Percentiles rank a stretch among this genome's conserved stretches.
phyloP scores from a whole-genome alignment of 1,140 invertebrate genomes.

The Phocides pigmalion region DNA sequence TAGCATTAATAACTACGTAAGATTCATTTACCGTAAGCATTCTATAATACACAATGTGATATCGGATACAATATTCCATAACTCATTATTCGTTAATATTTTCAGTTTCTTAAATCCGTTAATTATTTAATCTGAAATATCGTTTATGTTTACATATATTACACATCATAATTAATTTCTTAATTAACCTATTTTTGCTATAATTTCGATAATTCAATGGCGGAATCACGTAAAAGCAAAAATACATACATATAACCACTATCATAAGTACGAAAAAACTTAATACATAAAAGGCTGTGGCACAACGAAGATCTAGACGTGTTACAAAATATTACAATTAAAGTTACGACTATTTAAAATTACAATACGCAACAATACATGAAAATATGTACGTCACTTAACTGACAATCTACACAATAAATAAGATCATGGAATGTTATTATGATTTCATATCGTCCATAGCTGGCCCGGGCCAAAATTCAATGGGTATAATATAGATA shows the following conservation, averaged over 20 bases:
- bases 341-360: slow-evolving; percentile 57
- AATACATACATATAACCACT: slow-evolving; percentile 55
- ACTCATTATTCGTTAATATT: slow-evolving; percentile 41
- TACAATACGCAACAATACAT: slow-evolving; percentile 69
- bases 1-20: slow-evolving; percentile 72
- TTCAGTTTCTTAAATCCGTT: slow-evolving; percentile 39
- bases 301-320: slow-evolving; percentile 80
- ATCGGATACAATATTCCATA: slow-evolving; percentile 61
- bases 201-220: slow-evolving; percentile 74
- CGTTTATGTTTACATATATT: slow-evolving; percentile 75
- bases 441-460: slow-evolving; percentile 63
- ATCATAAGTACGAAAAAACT: slow-evolving; percentile 80
- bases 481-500: slow-evolving; percentile 55
- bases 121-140: slow-evolving; percentile 48
- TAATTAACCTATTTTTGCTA: slow-evolving; percentile 76
- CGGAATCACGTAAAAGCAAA: slow-evolving; percentile 73
- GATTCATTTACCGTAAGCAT: slow-evolving; percentile 71
- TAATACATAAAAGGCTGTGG: slow-evolving; percentile 74
- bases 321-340: slow-evolving; percentile 69
- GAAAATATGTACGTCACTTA: slow-evolving; percentile 79
- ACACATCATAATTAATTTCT: slow-evolving; percentile 62
- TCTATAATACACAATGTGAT: slow-evolving; percentile 72
- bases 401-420: slow-evolving; percentile 81
- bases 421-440: slow-evolving; percentile 83
- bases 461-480: slow-evolving; percentile 41